Evolutionary conservation across 2,797 vertebrate species (phyloP).

Genomic region (Lindbergichthys nudifrons): DNA sequence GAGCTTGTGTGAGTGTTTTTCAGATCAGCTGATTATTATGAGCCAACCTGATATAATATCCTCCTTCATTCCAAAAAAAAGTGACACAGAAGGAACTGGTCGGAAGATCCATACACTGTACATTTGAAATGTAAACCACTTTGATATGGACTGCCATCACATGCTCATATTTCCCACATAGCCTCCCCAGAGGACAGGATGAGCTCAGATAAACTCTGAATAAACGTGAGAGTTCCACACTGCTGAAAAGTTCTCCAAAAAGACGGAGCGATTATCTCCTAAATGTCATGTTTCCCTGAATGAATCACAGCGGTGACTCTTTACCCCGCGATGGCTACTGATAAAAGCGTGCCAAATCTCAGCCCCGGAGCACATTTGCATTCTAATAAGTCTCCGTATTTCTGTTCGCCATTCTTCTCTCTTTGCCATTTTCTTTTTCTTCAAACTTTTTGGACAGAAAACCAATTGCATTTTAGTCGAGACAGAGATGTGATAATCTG

Average conservation of each 20-base stretch:
- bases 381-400: constrained; percentile 70
- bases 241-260: constrained; percentile 57
- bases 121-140: constrained; percentile 53
- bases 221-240: constrained; percentile 46
- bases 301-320: constrained; percentile 68
- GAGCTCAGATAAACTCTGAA: constrained; percentile 48
- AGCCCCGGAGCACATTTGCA: constrained; percentile 73
- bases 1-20: constrained; percentile 21
- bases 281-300: constrained; percentile 81
- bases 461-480: constrained; percentile 68
- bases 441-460: constrained; percentile 66
- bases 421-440: constrained; percentile 15
- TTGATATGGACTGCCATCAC: constrained; percentile 55
- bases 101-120: constrained; percentile 1
- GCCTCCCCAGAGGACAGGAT: constrained; percentile 35
- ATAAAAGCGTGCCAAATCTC: constrained; percentile 65
- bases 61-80: constrained; percentile 41
- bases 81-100: constrained; percentile 19
- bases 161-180: constrained; percentile 26
- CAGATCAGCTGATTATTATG: constrained; percentile 47
- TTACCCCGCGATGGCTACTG: constrained; percentile 62
- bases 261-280: constrained; percentile 77
- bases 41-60: constrained; percentile 22
- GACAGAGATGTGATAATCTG: constrained; percentile 70
- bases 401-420: constrained; percentile 21